A percentile compares a stretch with the other conserved stretches of the same genome.
phyloP scores from a whole-genome alignment of 2,888 invertebrate genomes.

The Aphrophora alni region DNA sequence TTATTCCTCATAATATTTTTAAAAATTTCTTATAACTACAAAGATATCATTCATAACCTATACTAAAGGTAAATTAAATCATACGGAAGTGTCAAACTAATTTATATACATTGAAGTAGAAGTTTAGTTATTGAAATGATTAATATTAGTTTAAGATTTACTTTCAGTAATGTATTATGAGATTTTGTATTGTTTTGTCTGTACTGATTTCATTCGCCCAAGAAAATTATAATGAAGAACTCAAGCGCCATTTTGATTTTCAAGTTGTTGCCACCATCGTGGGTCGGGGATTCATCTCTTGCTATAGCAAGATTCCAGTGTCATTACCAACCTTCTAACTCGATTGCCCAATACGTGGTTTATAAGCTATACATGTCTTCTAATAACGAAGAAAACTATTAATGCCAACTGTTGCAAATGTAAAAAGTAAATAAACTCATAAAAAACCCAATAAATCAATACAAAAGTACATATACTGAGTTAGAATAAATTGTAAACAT shows the following conservation, averaged over 20 bases:
- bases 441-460: background rate
- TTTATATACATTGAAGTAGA: background rate
- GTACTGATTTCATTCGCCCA: background rate
- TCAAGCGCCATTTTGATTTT: background rate
- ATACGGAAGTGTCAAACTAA: background rate
- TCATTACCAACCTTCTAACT: conserved; percentile 9
- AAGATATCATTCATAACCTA: background rate
- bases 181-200: background rate
- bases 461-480: background rate
- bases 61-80: background rate
- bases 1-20: background rate
- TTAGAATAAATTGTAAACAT: background rate
- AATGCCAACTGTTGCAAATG: background rate
- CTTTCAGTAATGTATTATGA: background rate
- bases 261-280: background rate
- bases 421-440: background rate
- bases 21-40: background rate
- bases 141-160: background rate
- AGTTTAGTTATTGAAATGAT: background rate
- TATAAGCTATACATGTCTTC: background rate
- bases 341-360: conserved; percentile 2
- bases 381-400: background rate
- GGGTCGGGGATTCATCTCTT: conserved; percentile 5
- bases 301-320: conserved; percentile 4
- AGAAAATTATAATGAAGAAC: background rate